Evolutionary conservation across 37 sponge, comb jelly and placozoan genomes (phyloP).

Genomic region (Halisarca cf. caerulea): DNA sequence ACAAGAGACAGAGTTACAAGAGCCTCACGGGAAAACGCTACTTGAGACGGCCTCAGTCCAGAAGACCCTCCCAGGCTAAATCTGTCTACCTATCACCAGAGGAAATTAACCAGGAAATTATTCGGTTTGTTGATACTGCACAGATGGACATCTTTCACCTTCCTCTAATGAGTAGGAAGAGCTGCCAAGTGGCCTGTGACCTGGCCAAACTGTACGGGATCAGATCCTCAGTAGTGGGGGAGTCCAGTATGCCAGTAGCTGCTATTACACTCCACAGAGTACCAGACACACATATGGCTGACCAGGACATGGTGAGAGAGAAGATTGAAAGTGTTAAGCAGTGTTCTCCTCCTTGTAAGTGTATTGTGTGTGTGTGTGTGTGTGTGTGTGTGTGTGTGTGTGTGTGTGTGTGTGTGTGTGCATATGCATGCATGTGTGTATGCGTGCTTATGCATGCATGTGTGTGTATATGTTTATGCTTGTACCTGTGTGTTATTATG

Average conservation of each 20-base stretch:
- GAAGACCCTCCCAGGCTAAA: not conserved
- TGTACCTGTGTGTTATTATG: too few species aligned
- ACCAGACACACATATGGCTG: slow-evolving; percentile 36
- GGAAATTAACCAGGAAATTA: slow-evolving; percentile 51
- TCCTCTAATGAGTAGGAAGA: slow-evolving; percentile 37
- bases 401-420: not conserved
- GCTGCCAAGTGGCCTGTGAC: slow-evolving; percentile 40
- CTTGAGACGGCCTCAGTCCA: not conserved
- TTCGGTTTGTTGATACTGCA: slow-evolving; percentile 19
- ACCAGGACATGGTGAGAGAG: slow-evolving; percentile 31
- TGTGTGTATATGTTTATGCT: not conserved
- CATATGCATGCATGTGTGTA: not conserved
- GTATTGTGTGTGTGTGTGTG: too few species aligned
- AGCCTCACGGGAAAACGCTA: not conserved
- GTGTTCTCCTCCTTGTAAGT: slow-evolving; percentile 1
- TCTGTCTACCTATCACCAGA: slow-evolving; percentile 12
- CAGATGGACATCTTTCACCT: slow-evolving; percentile 29
- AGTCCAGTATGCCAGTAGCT: slow-evolving; percentile 41
- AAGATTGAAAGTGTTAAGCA: slow-evolving; percentile 6
- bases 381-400: not conserved
- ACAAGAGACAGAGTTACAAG: not conserved
- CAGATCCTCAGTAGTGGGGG: slow-evolving; percentile 21
- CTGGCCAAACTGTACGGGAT: slow-evolving; percentile 48
- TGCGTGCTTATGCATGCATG: not conserved
- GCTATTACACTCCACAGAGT: slow-evolving; percentile 42